Evolutionary conservation across 2,113 vertebrate genomes (phyloP).

Genomic region (Ursus arctos): DNA sequence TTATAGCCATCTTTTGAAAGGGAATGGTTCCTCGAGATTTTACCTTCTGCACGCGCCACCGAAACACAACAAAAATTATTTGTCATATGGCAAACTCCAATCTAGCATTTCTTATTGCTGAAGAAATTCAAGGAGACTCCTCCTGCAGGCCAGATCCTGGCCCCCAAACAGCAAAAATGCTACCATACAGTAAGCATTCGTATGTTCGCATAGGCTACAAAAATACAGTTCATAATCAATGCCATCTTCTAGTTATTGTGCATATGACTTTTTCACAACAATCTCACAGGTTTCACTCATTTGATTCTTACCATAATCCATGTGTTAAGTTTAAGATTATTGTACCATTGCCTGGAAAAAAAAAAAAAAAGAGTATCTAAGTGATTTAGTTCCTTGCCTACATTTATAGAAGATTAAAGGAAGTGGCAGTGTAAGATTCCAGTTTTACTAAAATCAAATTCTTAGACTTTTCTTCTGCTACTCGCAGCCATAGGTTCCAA

Average conservation of each 20-base stretch:
- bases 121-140: not conserved
- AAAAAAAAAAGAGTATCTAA: not conserved
- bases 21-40: not conserved
- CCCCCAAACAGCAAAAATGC: not conserved
- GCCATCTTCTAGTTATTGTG: not conserved
- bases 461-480: not conserved
- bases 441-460: slow-evolving; percentile 26
- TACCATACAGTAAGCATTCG: not conserved
- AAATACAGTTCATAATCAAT: not conserved
- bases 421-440: not conserved
- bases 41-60: not conserved
- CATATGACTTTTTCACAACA: not conserved
- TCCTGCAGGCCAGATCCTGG: not conserved
- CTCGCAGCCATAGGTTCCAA: not conserved
- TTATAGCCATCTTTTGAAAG: not conserved
- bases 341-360: not conserved
- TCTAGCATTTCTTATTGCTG: not conserved
- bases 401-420: not conserved
- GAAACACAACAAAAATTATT: not conserved
- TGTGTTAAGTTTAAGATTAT: not conserved
- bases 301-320: not conserved
- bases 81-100: not conserved
- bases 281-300: not conserved
- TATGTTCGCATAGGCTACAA: not conserved
- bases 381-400: not conserved